These are phyloP conservation scores for Cyrtorhinus lividipennis DNA, from an alignment of 1,140 invertebrate species.

Conservation along the genomic window DNA sequence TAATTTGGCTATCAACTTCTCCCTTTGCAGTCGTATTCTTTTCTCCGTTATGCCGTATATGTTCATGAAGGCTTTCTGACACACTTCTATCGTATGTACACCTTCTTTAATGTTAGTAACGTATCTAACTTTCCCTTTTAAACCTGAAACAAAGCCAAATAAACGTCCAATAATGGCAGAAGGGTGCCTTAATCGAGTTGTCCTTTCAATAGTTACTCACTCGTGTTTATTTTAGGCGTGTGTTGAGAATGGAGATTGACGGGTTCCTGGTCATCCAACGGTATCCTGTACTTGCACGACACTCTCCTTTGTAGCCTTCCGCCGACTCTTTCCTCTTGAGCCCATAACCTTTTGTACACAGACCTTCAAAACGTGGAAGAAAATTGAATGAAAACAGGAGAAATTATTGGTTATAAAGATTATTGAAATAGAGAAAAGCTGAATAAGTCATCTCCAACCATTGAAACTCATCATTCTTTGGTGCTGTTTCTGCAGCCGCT, in stretches of 20 bases:
- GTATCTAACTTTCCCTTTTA: constrained; percentile 17
- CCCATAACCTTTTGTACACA: constrained; percentile 24
- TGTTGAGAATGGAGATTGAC: neutral
- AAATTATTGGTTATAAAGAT: no score
- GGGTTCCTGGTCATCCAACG: constrained; percentile 20
- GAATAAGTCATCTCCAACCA: no score
- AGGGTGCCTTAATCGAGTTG: neutral
- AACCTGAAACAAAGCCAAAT: constrained; percentile 14
- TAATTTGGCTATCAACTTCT: constrained; percentile 32
- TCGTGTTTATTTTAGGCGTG: constrained; percentile 13
- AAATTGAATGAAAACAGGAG: no score
- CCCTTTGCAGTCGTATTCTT: constrained; percentile 33
- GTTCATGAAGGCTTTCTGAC: constrained; percentile 38
- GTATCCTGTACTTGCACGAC: constrained; percentile 36
- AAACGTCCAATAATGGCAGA: neutral
- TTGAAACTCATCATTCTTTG: no score
- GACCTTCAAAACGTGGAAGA: constrained; percentile 24
- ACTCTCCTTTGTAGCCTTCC: constrained; percentile 28
- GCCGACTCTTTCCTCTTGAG: constrained; percentile 22
- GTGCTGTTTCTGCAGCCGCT: no score
- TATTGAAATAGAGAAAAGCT: no score
- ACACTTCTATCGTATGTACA: constrained; percentile 32
- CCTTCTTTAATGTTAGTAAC: constrained; percentile 4
- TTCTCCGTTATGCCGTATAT: constrained; percentile 38
- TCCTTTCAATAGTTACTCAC: no score